These are phyloP conservation scores for Lepidothrix coronata DNA, from an alignment of 2,113 vertebrate genomes.

Conservation along the genomic window DNA sequence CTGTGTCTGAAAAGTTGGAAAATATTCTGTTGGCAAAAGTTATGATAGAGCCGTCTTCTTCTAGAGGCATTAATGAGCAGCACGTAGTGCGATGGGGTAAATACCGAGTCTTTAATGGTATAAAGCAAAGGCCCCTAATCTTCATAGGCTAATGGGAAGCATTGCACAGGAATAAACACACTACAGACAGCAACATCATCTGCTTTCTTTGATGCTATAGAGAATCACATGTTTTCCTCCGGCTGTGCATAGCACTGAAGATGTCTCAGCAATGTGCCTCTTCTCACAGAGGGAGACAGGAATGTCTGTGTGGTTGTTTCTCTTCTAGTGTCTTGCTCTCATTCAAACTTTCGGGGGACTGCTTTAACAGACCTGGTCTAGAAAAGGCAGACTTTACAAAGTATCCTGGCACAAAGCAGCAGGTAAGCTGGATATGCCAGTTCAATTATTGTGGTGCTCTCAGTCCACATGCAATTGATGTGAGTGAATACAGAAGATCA, in stretches of 20 bases:
- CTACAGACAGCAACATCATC: neutral
- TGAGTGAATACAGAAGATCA: neutral
- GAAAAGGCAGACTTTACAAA: neutral
- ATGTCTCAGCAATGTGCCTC: neutral
- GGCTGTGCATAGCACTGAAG: neutral
- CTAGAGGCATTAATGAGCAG: neutral
- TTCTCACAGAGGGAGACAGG: neutral
- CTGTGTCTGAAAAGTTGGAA: neutral
- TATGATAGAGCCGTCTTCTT: neutral
- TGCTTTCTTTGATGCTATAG: neutral
- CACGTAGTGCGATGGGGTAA: fast-evolving
- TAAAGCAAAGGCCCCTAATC: fast-evolving
- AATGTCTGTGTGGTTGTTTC: neutral
- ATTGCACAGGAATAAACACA: neutral
- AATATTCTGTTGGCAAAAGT: neutral
- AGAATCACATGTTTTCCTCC: neutral
- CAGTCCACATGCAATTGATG: neutral
- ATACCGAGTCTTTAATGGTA: neutral
- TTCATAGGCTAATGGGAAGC: neutral
- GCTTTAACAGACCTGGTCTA: neutral
- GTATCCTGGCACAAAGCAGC: neutral
- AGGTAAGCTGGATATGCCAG: neutral
- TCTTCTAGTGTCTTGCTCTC: neutral
- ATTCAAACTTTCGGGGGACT: neutral
- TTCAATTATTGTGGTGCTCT: neutral